These are phyloP conservation scores for Sisor rabdophorus DNA, from an alignment of 2,113 vertebrate genomes.

Conservation along the genomic window DNA sequence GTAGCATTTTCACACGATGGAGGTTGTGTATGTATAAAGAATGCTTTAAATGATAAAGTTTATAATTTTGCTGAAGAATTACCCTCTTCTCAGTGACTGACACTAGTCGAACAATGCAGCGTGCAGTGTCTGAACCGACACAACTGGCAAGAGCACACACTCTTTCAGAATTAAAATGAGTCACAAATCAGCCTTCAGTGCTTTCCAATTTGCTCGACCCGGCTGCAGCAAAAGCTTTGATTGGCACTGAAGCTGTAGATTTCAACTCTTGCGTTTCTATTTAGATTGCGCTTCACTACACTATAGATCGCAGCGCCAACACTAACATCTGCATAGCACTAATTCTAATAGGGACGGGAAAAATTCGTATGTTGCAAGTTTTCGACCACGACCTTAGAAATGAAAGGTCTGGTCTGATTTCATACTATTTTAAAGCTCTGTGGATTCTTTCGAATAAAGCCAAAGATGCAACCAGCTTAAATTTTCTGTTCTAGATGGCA, in stretches of 20 bases:
- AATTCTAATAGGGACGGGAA: conserved; percentile 22
- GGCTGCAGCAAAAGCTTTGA: conserved; percentile 29
- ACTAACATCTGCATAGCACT: conserved; percentile 26
- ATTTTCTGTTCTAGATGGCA: conserved; percentile 23
- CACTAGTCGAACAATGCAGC: conserved; percentile 24
- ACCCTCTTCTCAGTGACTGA: conserved; percentile 34
- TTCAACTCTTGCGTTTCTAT: conserved; percentile 25
- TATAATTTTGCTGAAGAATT: conserved; percentile 35
- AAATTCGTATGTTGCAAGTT: conserved; percentile 11
- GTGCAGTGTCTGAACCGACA: conserved; percentile 16
- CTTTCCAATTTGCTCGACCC: conserved; percentile 40
- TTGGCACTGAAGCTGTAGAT: conserved; percentile 32
- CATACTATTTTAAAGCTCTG: conserved; percentile 16
- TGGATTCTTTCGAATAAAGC: conserved; percentile 36
- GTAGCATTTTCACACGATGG: conserved; percentile 70
- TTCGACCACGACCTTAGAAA: conserved; percentile 22
- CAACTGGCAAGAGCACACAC: conserved; percentile 23
- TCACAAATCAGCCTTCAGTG: conserved; percentile 39
- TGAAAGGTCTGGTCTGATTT: conserved; percentile 20
- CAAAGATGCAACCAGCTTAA: conserved; percentile 14
- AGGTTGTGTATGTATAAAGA: conserved; percentile 33
- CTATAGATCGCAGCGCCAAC: conserved; percentile 22
- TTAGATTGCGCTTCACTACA: conserved; percentile 29
- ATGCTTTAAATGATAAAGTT: conserved; percentile 40
- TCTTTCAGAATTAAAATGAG: conserved; percentile 47